These are phyloP conservation scores for Netelia inedita DNA, from an alignment of 2,888 invertebrate genomes.

Conservation along the genomic window DNA sequence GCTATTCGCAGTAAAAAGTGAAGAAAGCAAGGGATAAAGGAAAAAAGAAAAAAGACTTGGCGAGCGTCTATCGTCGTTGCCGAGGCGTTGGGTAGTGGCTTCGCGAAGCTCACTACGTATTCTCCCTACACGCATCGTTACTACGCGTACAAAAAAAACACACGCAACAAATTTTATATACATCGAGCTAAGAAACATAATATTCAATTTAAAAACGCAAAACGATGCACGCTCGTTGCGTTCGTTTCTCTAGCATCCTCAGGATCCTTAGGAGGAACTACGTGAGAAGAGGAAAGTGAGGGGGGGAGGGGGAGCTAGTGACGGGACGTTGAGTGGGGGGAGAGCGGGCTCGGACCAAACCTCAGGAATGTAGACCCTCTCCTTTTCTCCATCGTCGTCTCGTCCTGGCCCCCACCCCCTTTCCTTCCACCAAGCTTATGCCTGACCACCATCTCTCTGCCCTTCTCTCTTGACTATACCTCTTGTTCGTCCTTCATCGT, in stretches of 20 bases:
- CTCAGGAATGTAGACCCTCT: constrained; percentile 78
- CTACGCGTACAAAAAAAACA: neutral
- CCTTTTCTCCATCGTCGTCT: constrained; percentile 53
- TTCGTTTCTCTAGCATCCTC: constrained; percentile 64
- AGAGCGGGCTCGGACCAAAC: constrained; percentile 72
- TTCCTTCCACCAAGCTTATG: constrained; percentile 22
- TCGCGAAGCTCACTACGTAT: neutral
- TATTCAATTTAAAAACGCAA: constrained; percentile 13
- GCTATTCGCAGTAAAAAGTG: neutral
- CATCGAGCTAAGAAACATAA: constrained; percentile 39
- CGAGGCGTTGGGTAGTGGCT: constrained; percentile 17
- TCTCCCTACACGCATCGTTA: neutral
- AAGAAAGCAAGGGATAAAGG: constrained; percentile 14
- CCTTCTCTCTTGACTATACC: constrained; percentile 29
- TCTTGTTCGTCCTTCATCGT: constrained; percentile 61
- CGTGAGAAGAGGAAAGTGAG: constrained; percentile 30
- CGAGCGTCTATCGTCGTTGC: constrained; percentile 49
- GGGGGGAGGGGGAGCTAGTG: constrained; percentile 32
- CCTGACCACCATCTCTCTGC: constrained; percentile 55
- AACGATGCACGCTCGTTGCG: constrained; percentile 43
- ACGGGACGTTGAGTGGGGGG: constrained; percentile 26
- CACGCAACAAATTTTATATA: neutral
- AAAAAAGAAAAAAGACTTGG: constrained; percentile 40
- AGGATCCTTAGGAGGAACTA: constrained; percentile 59
- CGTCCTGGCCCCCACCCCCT: constrained; percentile 41